Evolutionary conservation across 2,888 invertebrate genomes (phyloP), one percentile per base, ranked within the genome.

Genomic region (Elmis aenea): DNA sequence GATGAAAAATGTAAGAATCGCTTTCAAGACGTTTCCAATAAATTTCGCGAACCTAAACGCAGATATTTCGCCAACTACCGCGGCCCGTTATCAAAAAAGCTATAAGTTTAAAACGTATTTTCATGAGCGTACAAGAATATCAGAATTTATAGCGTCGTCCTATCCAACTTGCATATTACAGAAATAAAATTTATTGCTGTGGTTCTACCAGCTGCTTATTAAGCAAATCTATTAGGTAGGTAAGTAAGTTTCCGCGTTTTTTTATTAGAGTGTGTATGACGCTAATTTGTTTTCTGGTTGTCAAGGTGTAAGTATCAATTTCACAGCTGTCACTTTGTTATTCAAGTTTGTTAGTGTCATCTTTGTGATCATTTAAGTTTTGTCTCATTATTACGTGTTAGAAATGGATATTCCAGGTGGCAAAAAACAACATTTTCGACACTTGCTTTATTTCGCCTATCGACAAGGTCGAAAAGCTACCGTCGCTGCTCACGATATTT

Each of bases 71-170:
- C 25, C 33, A 27, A 27, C 26, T 33, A 26, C 24, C 24, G 16
- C 15, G 44, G 22, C 18, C 34, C 33, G 42, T 51, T 46, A 52
- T 50, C 45, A 50, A 48, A 52, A 54, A 52, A 26, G 48, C 49
- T 38, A 51, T 51, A 53, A 50, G 45, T 51, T 50, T 36, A 42
- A 50, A 55, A 50, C 51, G 50, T 50, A 53, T 55, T 55, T 54
- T 55, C 48, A 50, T 52, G 49, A 52, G 50, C 50, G 42, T 36
- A 39, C 46, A 41, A 42, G 49, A 46, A 51, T 52, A 51, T 50
- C 45, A 46, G 48, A 47, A 53, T 52, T 56, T 54, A 54, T 53
- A 29, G 48, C 51, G 46, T 34, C 46, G 49, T 52, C 41, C 28
- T 24, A 23, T 43, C 47, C 51, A 53, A 18, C 46, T 50, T 45